Conservation (phyloP, 2,113 vertebrate species). For the Dolichallabes microphthalmus region DNA sequence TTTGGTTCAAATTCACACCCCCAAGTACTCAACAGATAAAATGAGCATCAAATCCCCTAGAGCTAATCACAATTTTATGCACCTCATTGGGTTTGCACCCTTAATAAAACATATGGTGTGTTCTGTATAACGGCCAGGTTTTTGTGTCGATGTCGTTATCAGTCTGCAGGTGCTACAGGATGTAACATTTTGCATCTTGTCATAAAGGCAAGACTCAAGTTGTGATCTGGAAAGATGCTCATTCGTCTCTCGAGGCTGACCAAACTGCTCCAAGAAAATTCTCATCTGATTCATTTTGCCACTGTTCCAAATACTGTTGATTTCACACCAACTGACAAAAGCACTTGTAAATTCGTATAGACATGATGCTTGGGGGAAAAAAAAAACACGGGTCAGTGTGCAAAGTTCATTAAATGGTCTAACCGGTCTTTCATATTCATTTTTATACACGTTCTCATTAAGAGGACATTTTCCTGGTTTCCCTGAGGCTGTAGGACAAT, state of each 20-base stretch:
- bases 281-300: constrained; percentile 10
- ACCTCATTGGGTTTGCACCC: neutral
- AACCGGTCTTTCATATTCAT: neutral
- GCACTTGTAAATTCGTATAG: neutral
- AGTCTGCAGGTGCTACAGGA: neutral
- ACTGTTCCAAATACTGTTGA: neutral
- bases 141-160: neutral
- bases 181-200: neutral
- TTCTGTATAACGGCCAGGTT: constrained; percentile 4
- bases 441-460: neutral
- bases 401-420: neutral
- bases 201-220: neutral
- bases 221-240: constrained; percentile 1
- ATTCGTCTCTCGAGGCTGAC: neutral
- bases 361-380: neutral
- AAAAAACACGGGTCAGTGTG: neutral
- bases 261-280: constrained; percentile 15
- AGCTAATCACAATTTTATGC: neutral
- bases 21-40: neutral
- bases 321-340: constrained; percentile 25
- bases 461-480: neutral
- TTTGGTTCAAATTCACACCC: neutral
- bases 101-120: neutral
- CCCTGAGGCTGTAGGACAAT: neutral
- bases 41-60: neutral